These are phyloP conservation scores for Drosophila fuyamai DNA, from an alignment of 1,140 invertebrate genomes.

Conservation along the genomic window DNA sequence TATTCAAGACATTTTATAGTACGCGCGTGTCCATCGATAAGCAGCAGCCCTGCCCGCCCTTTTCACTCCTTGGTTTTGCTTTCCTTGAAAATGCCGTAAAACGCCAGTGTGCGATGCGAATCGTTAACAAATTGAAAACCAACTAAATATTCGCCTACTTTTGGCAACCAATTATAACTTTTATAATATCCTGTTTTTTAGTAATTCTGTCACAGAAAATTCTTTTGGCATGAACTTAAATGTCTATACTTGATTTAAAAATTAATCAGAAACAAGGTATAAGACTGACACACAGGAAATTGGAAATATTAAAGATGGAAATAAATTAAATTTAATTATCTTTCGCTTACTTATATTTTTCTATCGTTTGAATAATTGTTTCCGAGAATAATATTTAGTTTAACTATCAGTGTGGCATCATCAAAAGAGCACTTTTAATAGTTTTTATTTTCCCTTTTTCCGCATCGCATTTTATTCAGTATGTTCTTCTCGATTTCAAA, in stretches of 20 bases:
- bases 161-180: not conserved
- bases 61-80: not conserved
- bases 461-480: constrained; percentile 13
- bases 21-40: constrained; percentile 74
- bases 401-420: too few species aligned
- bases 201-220: not conserved
- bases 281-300: too few species aligned
- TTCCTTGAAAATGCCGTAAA: constrained; percentile 59
- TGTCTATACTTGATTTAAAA: too few species aligned
- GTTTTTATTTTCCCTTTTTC: too few species aligned
- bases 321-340: too few species aligned
- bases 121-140: constrained; percentile 59
- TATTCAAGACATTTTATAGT: constrained; percentile 65
- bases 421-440: too few species aligned
- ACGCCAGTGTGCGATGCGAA: constrained; percentile 35
- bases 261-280: too few species aligned
- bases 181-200: not conserved
- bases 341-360: too few species aligned
- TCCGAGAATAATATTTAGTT: too few species aligned
- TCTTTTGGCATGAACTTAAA: too few species aligned
- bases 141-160: constrained; percentile 47
- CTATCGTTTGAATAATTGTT: too few species aligned
- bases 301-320: too few species aligned
- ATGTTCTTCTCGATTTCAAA: constrained; percentile 20
- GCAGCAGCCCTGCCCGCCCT: constrained; percentile 33